Percentiles rank a stretch among this genome's conserved stretches.
phyloP scores from a whole-genome alignment of 2,888 invertebrate species.

The Sphaerophoria taeniata region DNA sequence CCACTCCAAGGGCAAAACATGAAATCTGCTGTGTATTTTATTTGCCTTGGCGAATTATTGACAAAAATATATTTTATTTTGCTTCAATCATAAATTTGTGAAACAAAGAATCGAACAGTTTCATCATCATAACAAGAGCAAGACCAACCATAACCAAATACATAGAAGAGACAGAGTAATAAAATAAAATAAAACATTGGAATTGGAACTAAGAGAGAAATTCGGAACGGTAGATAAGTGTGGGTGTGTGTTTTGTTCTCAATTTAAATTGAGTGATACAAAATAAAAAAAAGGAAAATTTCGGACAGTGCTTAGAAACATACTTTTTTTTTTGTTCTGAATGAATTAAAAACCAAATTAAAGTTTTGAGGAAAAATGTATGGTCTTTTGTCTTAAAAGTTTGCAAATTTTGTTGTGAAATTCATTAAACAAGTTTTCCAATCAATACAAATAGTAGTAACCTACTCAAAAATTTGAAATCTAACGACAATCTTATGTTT shows the following conservation, averaged over 20 bases:
- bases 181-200: slow-evolving; percentile 29
- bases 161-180: not conserved
- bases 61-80: slow-evolving; percentile 15
- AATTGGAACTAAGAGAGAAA: slow-evolving; percentile 37
- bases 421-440: no score
- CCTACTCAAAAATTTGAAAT: no score
- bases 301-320: not conserved
- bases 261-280: not conserved
- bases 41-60: slow-evolving; percentile 16
- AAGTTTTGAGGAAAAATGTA: no score
- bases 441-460: no score
- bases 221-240: not conserved
- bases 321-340: no score
- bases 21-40: not conserved
- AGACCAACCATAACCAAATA: slow-evolving; percentile 11
- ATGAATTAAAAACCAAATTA: no score
- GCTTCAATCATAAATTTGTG: not conserved
- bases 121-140: no score
- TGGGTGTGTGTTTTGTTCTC: slow-evolving; percentile 51
- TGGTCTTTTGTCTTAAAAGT: no score
- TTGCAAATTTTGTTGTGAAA: no score
- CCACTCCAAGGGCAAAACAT: slow-evolving; percentile 6
- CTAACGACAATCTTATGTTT: no score
- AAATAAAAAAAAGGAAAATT: slow-evolving; percentile 30
- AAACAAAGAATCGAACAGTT: slow-evolving; percentile 54